Evolutionary conservation across 2,113 vertebrate species (phyloP).

Genomic region (Bettongia penicillata): DNA sequence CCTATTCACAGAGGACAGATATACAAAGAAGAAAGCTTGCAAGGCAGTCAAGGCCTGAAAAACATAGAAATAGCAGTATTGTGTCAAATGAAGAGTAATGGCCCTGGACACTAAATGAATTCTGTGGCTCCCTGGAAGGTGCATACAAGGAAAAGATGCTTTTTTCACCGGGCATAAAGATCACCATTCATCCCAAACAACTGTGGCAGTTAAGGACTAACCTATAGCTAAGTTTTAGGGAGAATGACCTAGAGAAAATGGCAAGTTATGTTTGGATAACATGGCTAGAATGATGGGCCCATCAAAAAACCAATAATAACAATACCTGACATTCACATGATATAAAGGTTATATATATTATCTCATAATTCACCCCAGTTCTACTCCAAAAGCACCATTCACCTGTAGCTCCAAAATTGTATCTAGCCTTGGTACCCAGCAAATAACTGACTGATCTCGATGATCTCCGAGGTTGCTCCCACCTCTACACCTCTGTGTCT

Average conservation of each 20-base stretch:
- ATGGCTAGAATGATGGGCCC: not conserved
- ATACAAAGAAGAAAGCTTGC: not conserved
- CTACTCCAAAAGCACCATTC: not conserved
- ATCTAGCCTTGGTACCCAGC: not conserved
- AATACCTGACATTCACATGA: not conserved
- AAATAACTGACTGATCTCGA: not conserved
- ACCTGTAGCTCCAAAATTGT: not conserved
- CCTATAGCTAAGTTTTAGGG: not conserved
- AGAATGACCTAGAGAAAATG: not conserved
- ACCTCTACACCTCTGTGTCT: not conserved
- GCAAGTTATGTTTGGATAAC: not conserved
- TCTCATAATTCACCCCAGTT: not conserved
- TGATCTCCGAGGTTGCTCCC: not conserved
- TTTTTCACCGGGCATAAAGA: not conserved
- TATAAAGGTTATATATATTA: not conserved
- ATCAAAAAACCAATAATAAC: not conserved
- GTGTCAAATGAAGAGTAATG: conserved; percentile 3
- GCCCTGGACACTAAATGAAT: not conserved
- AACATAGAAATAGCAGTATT: not conserved
- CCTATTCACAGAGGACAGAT: conserved; percentile 3
- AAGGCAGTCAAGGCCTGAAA: not conserved
- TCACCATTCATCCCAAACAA: not conserved
- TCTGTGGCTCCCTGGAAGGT: not conserved
- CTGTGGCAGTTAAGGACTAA: not conserved
- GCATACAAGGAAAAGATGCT: not conserved